phyloP scores from a whole-genome alignment of 2,888 invertebrate genomes.

The Melipona beecheii region DNA sequence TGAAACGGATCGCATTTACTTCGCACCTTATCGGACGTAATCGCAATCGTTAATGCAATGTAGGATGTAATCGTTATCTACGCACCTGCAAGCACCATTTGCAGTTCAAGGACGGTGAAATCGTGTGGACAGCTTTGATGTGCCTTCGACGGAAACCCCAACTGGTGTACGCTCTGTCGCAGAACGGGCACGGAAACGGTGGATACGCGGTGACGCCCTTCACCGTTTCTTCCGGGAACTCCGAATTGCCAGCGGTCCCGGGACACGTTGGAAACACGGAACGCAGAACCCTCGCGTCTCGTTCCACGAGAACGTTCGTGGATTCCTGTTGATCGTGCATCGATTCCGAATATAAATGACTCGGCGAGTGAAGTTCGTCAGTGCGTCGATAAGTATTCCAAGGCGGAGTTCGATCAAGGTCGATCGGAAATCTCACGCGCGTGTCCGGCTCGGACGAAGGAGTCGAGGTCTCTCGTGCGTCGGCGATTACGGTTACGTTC shows the following conservation, averaged over 20 bases:
- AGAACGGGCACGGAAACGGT: slow-evolving; percentile 88
- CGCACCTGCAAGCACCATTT: slow-evolving; percentile 85
- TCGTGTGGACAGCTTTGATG: slow-evolving; percentile 86
- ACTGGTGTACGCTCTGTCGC: slow-evolving; percentile 87
- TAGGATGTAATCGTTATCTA: neutral
- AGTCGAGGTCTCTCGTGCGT: slow-evolving; percentile 67
- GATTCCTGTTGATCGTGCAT: slow-evolving; percentile 42
- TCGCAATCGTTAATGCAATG: too few relatives aligned
- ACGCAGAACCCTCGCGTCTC: slow-evolving; percentile 56
- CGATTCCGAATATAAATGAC: slow-evolving; percentile 40
- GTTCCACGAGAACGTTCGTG: slow-evolving; percentile 34
- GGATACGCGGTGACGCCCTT: slow-evolving; percentile 72
- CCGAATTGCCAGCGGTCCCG: slow-evolving; percentile 55
- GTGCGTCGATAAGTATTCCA: slow-evolving; percentile 40
- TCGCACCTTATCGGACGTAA: neutral
- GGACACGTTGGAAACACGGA: slow-evolving; percentile 56
- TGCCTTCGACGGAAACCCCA: slow-evolving; percentile 88
- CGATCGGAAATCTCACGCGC: slow-evolving; percentile 32
- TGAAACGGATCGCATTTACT: slow-evolving; percentile 29
- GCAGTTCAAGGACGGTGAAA: slow-evolving; percentile 85
- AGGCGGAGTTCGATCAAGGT: slow-evolving; percentile 44
- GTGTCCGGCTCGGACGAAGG: slow-evolving; percentile 54
- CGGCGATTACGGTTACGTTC: slow-evolving; percentile 73
- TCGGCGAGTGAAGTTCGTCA: slow-evolving; percentile 30
- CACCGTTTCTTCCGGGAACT: slow-evolving; percentile 55